Conservation (phyloP, 2,113 vertebrate species). For the Cariama cristata region DNA sequence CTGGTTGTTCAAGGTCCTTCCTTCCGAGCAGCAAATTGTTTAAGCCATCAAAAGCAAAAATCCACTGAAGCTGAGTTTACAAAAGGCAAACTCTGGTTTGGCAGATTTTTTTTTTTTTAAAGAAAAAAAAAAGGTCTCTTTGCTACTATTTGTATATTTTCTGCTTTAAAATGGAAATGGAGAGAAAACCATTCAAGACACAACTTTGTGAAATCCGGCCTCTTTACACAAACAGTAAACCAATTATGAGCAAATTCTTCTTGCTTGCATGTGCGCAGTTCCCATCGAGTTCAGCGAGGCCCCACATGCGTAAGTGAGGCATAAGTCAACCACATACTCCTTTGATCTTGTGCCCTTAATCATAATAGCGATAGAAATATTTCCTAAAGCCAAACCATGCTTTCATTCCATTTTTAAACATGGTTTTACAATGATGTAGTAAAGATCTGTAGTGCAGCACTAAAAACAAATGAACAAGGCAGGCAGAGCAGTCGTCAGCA, state of each 20-base stretch:
- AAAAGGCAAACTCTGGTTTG: background rate
- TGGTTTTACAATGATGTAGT: conserved; percentile 32
- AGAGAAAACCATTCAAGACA: background rate
- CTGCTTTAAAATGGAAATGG: background rate
- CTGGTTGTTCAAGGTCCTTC: background rate
- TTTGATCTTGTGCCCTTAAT: conserved; percentile 60
- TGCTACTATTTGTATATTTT: background rate
- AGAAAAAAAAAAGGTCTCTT: background rate
- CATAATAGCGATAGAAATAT: conserved; percentile 32
- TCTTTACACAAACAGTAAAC: conserved; percentile 35
- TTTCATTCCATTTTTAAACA: conserved; percentile 46
- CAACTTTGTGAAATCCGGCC: background rate
- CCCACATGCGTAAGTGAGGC: conserved; percentile 57
- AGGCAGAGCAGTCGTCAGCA: background rate
- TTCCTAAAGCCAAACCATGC: conserved; percentile 57
- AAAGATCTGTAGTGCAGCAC: background rate
- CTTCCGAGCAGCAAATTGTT: background rate
- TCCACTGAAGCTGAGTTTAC: background rate
- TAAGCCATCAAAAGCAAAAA: background rate
- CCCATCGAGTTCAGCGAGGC: conserved; percentile 54
- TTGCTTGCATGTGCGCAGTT: conserved; percentile 38
- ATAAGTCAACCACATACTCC: conserved; percentile 44
- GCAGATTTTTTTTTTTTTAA: background rate
- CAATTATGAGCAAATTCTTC: conserved; percentile 31
- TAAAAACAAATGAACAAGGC: background rate